These are phyloP conservation scores for Cyclophora albipunctata DNA, from an alignment of 2,888 invertebrate species.

Conservation along the genomic window DNA sequence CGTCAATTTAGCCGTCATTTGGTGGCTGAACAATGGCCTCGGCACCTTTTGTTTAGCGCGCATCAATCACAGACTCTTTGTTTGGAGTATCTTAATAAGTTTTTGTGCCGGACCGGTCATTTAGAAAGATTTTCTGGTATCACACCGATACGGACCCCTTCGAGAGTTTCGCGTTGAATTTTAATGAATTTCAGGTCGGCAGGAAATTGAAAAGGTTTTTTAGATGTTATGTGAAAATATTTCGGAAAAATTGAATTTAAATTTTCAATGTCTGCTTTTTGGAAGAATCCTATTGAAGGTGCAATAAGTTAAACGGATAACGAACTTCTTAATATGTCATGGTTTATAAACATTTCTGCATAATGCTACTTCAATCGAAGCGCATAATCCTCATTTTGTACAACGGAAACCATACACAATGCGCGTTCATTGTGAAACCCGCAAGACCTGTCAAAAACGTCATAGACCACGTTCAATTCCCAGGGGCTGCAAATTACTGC, in stretches of 20 bases:
- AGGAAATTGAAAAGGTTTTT: constrained; percentile 32
- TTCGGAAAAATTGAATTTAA: too few relatives aligned
- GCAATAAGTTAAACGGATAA: neutral
- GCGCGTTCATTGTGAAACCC: constrained; percentile 36
- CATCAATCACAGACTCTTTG: constrained; percentile 68
- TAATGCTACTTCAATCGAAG: constrained; percentile 35
- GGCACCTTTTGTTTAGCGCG: constrained; percentile 56
- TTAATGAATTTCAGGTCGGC: constrained; percentile 38
- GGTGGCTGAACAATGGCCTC: constrained; percentile 44
- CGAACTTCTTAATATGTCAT: constrained; percentile 16
- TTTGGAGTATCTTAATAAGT: constrained; percentile 71
- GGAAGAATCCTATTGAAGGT: too few relatives aligned
- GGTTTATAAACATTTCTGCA: constrained; percentile 17
- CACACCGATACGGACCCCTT: constrained; percentile 34
- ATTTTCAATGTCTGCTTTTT: too few relatives aligned
- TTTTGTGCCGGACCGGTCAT: constrained; percentile 67
- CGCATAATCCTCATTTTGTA: constrained; percentile 34
- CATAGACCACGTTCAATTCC: constrained; percentile 47
- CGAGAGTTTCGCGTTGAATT: constrained; percentile 37
- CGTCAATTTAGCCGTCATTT: constrained; percentile 38
- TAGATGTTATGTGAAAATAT: constrained; percentile 3
- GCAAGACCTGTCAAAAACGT: constrained; percentile 63
- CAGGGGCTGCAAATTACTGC: constrained; percentile 59
- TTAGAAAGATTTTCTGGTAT: constrained; percentile 64
- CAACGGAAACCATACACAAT: constrained; percentile 48